Conservation (phyloP, 1,140 invertebrate genomes). For the Ridgeia piscesae region DNA sequence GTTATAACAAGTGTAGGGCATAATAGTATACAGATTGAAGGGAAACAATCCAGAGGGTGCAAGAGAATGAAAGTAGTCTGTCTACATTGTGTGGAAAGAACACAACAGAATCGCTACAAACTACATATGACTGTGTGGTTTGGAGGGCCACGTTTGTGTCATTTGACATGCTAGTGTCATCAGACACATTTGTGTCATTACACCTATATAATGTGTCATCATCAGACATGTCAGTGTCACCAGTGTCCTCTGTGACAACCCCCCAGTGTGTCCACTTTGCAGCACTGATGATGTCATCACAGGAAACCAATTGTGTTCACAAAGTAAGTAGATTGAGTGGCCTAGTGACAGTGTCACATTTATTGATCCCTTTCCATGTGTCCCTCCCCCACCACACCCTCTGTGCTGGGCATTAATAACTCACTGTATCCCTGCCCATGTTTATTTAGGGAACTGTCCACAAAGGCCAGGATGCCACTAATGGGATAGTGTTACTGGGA, state of each 20-base stretch:
- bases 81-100: no score
- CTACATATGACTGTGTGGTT: no score
- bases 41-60: no score
- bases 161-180: neutral
- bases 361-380: neutral
- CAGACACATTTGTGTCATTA: neutral
- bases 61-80: no score
- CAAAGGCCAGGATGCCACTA: neutral
- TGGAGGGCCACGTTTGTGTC: neutral
- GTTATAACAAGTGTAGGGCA: no score
- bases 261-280: neutral
- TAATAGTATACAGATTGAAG: no score
- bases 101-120: no score
- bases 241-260: neutral
- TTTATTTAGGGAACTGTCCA: neutral
- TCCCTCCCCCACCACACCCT: neutral
- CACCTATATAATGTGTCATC: no score
- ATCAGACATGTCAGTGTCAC: neutral
- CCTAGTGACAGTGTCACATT: neutral
- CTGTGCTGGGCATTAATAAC: neutral
- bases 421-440: neutral
- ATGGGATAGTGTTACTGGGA: neutral
- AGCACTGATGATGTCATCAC: neutral
- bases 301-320: neutral
- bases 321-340: neutral